Evolutionary conservation across 2,797 vertebrate genomes (phyloP), one percentile per base, ranked within the genome.

Genomic region (Argyrosomus regius): DNA sequence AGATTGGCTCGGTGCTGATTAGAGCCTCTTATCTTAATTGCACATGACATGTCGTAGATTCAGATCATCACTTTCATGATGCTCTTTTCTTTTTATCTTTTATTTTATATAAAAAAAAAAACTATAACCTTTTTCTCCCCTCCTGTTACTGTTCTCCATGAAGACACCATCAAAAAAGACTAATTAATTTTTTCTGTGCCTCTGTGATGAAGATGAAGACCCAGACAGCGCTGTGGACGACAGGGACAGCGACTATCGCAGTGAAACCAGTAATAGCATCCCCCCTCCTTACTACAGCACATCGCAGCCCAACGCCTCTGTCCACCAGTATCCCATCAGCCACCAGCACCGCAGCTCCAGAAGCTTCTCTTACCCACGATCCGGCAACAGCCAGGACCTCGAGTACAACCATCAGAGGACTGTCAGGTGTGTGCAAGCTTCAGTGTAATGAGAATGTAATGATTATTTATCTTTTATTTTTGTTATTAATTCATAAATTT

Each of bases 201-300:
- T 16, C 16, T 63, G 49, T 72, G 17, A 1, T 82, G 75, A 89
- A 97, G 97, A 97, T 1, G 98, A 99, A 17, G 98, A 99, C 90
- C 96, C 96, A 0, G 98, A 99, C 92, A 99, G 98, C 6, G 98
- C 96, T 0, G 97, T 99, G 93, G 98, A 99, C 0, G 98, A 99
- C 90, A 93, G 98, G 9, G 98, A 99, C 94, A 99, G 98, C 0
- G 98, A 99, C 90, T 99, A 99, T 75, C 97, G 97, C 87, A 99
- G 98, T 0, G 98, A 99, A 93, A 98, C 98, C 26, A 99, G 98
- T 93, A 98, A 97, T 90, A 99, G 98, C 92, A 97, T 98, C 77
- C 98, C 98, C 0, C 98, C 97, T 0, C 98, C 98, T 0, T 99
- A 95, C 88, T 98, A 98, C 78, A 97, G 96, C 80, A 98, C 98